Evolutionary conservation across 2,888 invertebrate species (phyloP), one percentile per base, ranked within the genome.

Genomic region (Coelopa pilipes): DNA sequence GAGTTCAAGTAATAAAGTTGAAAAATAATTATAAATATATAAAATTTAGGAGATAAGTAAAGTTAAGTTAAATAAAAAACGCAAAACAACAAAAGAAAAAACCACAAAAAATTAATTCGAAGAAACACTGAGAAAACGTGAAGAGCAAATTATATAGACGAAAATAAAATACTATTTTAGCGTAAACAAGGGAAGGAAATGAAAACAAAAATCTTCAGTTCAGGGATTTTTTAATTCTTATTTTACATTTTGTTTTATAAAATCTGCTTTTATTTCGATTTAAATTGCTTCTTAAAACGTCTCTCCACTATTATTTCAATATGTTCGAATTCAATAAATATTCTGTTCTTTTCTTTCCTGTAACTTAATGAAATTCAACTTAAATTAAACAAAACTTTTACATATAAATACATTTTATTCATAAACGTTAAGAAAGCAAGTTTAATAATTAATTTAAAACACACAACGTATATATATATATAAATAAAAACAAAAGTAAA

Each of bases 191-290:
- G 71, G 73, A 65, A 65, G 59, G 72, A 74, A 76, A 74, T 73
- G 68, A 76, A 70, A 75, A 46, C 68, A 62, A 72, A 63, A 74
- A 73, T 70, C 53, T 77, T 77, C 70, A 70, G 74, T 79, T 78
- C 78, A 78, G 76, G 79, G 76, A 79, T 76, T 78, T 77, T 78
- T 79, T 62, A 45, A 46, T 46, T 50, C 17, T 53, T 73, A 69
- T 49, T 62, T 67, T 62, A 60, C 10, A 70, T 70, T 59, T 67
- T 72, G 34, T 59, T 68, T 73, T 70, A 72, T 66, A 45, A 55
- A 24, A 62, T 49, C 69, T 70, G n/a, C 49, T 66, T 53, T 67
- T 50, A 15, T n/a, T 50, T 66, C 21, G 50, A 34, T 62, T n/a
- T 46, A 49, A 17, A 65, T 65, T 65, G 19, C 34, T 24, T 50